A percentile compares a stretch with the other conserved stretches of the same genome.
phyloP scores from a whole-genome alignment of 2,888 invertebrate genomes.

The Pilophorus perplexus region DNA sequence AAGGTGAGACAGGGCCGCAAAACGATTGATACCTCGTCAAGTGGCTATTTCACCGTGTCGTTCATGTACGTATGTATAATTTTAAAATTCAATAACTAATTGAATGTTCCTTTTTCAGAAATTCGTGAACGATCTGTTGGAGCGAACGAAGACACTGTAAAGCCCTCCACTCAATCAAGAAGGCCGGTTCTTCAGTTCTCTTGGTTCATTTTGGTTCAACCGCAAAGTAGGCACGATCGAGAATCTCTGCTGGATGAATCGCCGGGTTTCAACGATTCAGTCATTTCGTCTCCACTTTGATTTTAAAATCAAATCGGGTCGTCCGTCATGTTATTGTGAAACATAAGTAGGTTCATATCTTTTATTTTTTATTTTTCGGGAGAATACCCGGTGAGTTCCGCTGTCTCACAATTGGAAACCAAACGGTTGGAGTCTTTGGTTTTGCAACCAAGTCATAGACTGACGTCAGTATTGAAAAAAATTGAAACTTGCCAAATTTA shows the following conservation, averaged over 20 bases:
- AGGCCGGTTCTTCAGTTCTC: slow-evolving; percentile 3
- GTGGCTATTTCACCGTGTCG: too few relatives aligned
- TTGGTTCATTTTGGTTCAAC: slow-evolving; percentile 16
- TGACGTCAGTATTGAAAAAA: slow-evolving; percentile 40
- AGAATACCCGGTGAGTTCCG: too few relatives aligned
- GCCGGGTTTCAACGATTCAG: background rate
- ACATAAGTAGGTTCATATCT: too few relatives aligned
- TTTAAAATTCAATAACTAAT: too few relatives aligned
- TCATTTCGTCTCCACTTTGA: background rate
- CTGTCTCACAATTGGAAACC: too few relatives aligned
- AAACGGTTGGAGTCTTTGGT: slow-evolving; percentile 7
- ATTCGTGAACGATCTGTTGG: slow-evolving; percentile 85
- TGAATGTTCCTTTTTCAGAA: slow-evolving; percentile 65
- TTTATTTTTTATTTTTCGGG: too few relatives aligned
- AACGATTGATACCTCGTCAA: too few relatives aligned
- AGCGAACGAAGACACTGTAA: slow-evolving; percentile 85
- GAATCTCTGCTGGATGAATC: slow-evolving; percentile 37
- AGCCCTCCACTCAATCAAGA: slow-evolving; percentile 43
- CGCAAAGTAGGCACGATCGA: too few relatives aligned
- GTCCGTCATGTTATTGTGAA: too few relatives aligned
- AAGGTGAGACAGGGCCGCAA: slow-evolving; percentile 67
- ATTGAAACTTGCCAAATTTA: slow-evolving; percentile 24
- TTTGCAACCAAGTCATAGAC: slow-evolving; percentile 32
- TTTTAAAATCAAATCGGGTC: too few relatives aligned
- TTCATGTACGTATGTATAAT: too few relatives aligned